Evolutionary conservation across 1,140 invertebrate genomes (phyloP), one percentile per base, ranked within the genome.

Genomic region (Aplysia californica): DNA sequence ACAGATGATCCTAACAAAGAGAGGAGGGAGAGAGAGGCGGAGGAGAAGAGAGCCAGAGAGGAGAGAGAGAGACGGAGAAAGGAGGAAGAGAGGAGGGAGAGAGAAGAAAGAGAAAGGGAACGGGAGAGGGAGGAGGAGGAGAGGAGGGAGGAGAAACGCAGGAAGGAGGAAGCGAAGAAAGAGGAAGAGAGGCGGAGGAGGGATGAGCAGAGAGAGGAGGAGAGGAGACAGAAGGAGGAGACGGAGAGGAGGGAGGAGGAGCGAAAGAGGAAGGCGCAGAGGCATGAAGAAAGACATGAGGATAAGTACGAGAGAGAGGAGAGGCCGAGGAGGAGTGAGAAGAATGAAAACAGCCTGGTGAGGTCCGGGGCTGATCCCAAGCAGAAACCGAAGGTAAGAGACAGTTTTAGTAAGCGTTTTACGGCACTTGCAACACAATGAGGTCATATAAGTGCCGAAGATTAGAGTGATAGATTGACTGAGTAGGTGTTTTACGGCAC

Each of bases 31-130:
- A 69, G 23, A 38, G 67, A 55, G 10, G 67, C 50, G 6, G 56
- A 69, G 35, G n/a, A 29, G 39, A 67, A 6, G 36, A 36, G 35
- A 61, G 23, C 6, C 5, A 61, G 23, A 61, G 29, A 23, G 4
- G 38, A 6, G 41, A 35, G 33, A 67, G 4, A 67, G 41, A 29
- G 26, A 39, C 4, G 26, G 23, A 67, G 65, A 67, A 4, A 26
- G 29, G 58, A 61, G 5, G 10, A 61, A 10, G 20, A 10, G 10
- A 15, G 41, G 4, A 23, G 35, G 3, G 3, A 67, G 15, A 67
- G 65, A 67, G 18, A 69, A 69, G 67, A 69, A 69, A 55, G 67
- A 69, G 56, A 50, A 69, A 6, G 56, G 18, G 29, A 55, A 69
- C 23, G 41, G 26, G 10, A 67, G 15, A 3, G n/a, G n/a, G 20